Base-by-base conservation (phyloP, 2,113 vertebrate species). In the Dicentrarchus labrax region DNA sequence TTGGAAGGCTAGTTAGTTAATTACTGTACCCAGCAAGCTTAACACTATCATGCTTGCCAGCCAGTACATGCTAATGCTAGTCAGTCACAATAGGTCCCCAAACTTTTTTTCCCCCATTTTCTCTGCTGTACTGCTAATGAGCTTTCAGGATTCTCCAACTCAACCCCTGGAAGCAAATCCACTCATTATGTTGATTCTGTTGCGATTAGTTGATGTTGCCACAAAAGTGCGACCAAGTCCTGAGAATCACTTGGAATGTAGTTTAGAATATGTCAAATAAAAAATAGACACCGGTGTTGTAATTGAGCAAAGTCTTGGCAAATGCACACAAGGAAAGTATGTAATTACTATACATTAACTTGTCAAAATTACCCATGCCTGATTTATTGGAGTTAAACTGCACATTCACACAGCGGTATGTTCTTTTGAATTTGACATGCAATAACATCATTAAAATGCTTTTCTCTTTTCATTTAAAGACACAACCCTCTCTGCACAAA, bases 391-490 rank as follows among this genome's bases (percentile, higher is more conserved):
- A 6, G 22, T 57, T 74, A 56, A 48, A 61, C 30, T 30, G 30
- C 30, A 64, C 1, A 65, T 17, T 19, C 47, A 48, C 30, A 67
- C 22, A 65, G 61, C 4, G 30, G 43, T 22, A 21, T 45, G 54
- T 48, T 72, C 50, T 12, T 65, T 61, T 80, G 30, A 82, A 41
- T 65, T 8, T 8, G 19, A 75, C 81, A 17, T 64, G 69, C 22
- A 73, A 8, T n/a, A 41, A 74, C 48, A 72, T n/a, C 19, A 43
- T 64, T 39, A 43, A 60, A 82, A 75, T 69, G n/a, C 43, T 30
- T 74, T 43, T 56, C 22, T 51, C 13, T 47, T 64, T 48, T 30
- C 50, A 59, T 11, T 69, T 4, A 80, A 43, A 72, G 45, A 51
- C 45, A 71, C 51, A 54, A 67, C 16, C 45, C n/a, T 41, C 51